A percentile compares a stretch with the other conserved stretches of the same genome.
These are phyloP conservation scores for Lysandra bellargus DNA, from an alignment of 2,888 invertebrate genomes.

Conservation along the genomic window DNA sequence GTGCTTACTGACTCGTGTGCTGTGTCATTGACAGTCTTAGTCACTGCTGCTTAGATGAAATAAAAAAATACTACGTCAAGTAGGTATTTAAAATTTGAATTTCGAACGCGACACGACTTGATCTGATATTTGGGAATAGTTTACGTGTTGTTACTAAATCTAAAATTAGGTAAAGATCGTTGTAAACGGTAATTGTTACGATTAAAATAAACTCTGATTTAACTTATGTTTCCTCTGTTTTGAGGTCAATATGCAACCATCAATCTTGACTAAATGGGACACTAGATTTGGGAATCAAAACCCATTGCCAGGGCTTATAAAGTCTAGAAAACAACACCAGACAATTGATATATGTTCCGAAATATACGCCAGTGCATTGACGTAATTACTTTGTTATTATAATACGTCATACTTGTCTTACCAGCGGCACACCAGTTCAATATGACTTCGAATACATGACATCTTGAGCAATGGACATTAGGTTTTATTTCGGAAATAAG, in stretches of 20 bases:
- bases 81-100: background rate
- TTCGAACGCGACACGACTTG: background rate
- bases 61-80: background rate
- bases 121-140: background rate
- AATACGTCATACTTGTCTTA: too few relatives aligned
- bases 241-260: background rate
- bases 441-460: too few relatives aligned
- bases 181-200: conserved; percentile 12
- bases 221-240: conserved; percentile 10
- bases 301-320: background rate
- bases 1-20: background rate
- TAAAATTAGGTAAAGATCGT: background rate
- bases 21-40: background rate
- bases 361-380: background rate
- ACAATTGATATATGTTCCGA: background rate
- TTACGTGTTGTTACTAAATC: background rate
- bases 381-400: background rate
- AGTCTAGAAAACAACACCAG: background rate
- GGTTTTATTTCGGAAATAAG: too few relatives aligned
- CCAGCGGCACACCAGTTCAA: too few relatives aligned
- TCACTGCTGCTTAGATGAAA: background rate
- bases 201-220: background rate
- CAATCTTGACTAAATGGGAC: background rate
- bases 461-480: too few relatives aligned
- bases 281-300: background rate